Evolutionary conservation across 2,113 vertebrate genomes (phyloP).

Genomic region (Burhinus bistriatus): DNA sequence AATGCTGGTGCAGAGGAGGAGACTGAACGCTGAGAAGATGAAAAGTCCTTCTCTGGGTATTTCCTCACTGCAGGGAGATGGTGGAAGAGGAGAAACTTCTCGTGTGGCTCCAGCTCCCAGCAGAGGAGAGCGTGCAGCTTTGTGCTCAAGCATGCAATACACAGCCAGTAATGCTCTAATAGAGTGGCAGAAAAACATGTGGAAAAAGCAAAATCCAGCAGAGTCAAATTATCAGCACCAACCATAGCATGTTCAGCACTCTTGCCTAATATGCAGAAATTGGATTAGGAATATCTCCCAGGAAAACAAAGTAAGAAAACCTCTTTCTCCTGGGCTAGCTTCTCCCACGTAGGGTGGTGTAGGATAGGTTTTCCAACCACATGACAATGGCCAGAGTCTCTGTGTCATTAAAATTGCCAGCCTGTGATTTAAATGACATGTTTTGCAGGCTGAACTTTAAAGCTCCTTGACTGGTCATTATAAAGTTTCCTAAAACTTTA

Average conservation of each 20-base stretch:
- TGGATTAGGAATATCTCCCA: background rate
- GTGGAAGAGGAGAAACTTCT: background rate
- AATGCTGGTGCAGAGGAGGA: background rate
- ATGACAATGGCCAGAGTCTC: background rate
- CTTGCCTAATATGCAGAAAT: background rate
- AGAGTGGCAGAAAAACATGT: background rate
- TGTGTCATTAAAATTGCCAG: background rate
- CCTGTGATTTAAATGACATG: background rate
- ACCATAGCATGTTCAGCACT: background rate
- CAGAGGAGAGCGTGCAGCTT: background rate
- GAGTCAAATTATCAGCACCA: background rate
- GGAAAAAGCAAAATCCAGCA: background rate
- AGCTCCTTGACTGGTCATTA: background rate
- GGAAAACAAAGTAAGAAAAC: background rate
- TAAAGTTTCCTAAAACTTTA: background rate
- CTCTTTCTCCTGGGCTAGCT: background rate
- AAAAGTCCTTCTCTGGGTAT: background rate
- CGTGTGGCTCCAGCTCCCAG: accelerated
- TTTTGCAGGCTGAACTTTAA: background rate
- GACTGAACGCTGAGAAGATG: background rate
- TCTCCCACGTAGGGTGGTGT: background rate
- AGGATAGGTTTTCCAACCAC: background rate
- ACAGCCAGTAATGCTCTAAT: background rate
- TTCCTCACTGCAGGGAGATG: background rate
- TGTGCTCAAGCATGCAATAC: background rate